These are phyloP conservation scores for Chloromyia formosa DNA, from an alignment of 2,888 invertebrate genomes.

Conservation along the genomic window DNA sequence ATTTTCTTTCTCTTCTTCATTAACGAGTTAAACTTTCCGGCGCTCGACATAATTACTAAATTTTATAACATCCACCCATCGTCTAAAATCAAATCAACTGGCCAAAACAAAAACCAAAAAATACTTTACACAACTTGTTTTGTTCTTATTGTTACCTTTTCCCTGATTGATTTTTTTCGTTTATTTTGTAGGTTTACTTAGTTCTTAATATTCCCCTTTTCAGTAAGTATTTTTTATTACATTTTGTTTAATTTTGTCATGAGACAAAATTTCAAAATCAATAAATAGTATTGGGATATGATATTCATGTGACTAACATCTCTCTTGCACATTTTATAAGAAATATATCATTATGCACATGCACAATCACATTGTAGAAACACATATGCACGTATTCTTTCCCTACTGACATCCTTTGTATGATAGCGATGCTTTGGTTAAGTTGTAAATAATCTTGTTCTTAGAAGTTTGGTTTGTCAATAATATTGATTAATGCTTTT, in stretches of 20 bases:
- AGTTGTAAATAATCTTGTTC: too few species aligned
- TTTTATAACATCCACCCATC: too few species aligned
- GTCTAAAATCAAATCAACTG: too few species aligned
- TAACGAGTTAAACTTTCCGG: too few species aligned
- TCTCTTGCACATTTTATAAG: neutral
- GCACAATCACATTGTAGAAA: conserved; percentile 9
- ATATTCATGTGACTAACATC: conserved; percentile 37
- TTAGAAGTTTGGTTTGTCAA: too few species aligned
- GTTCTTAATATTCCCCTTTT: conserved; percentile 61
- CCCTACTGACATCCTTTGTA: neutral
- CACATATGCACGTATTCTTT: neutral
- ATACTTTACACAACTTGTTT: conserved; percentile 45
- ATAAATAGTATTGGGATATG: conserved; percentile 11
- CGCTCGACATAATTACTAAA: too few species aligned
- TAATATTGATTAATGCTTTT: too few species aligned
- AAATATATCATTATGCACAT: conserved; percentile 10
- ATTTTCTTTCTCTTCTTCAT: too few species aligned
- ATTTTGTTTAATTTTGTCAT: conserved; percentile 46
- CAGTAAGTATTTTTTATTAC: conserved; percentile 54
- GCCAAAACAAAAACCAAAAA: conserved; percentile 16
- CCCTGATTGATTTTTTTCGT: conserved; percentile 56
- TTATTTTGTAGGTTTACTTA: conserved; percentile 64
- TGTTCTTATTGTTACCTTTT: conserved; percentile 51
- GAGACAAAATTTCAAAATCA: too few species aligned
- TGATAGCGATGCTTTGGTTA: too few species aligned